Conservation (phyloP, 2,888 invertebrate species). For the Odiellus spinosus region DNA sequence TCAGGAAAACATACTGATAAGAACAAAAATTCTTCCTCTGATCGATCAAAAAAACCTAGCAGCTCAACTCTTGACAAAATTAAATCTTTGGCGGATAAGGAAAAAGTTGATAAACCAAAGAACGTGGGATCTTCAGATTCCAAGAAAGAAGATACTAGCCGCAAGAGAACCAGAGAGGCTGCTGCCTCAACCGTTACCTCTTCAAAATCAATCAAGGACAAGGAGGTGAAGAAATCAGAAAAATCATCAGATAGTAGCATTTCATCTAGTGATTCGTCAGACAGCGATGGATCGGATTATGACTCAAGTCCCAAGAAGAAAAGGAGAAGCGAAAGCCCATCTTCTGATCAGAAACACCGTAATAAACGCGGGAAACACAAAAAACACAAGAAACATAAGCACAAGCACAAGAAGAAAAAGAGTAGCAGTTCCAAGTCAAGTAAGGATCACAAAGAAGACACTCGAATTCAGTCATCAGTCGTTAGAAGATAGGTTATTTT, state of each 20-base stretch:
- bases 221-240: constrained; percentile 3
- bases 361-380: constrained; percentile 13
- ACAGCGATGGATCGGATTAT: constrained; percentile 11
- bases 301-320: constrained; percentile 7
- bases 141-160: background rate
- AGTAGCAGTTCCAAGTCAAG: too few relatives aligned
- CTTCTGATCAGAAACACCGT: constrained; percentile 11
- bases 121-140: background rate
- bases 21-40: background rate
- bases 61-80: background rate
- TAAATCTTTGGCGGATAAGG: background rate
- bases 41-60: too few relatives aligned
- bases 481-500: too few relatives aligned
- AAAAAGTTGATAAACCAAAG: background rate
- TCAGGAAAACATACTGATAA: constrained; percentile 7
- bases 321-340: constrained; percentile 9
- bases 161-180: background rate
- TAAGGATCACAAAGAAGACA: too few relatives aligned
- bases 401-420: constrained; percentile 14
- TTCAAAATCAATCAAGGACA: too few relatives aligned
- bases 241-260: constrained; percentile 5
- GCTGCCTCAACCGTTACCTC: background rate
- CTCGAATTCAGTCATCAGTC: too few relatives aligned
- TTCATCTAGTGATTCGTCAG: constrained; percentile 8
- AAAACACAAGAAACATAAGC: constrained; percentile 18